Base-by-base conservation (phyloP, 2,888 invertebrate genomes). In the Apamea sordens region DNA sequence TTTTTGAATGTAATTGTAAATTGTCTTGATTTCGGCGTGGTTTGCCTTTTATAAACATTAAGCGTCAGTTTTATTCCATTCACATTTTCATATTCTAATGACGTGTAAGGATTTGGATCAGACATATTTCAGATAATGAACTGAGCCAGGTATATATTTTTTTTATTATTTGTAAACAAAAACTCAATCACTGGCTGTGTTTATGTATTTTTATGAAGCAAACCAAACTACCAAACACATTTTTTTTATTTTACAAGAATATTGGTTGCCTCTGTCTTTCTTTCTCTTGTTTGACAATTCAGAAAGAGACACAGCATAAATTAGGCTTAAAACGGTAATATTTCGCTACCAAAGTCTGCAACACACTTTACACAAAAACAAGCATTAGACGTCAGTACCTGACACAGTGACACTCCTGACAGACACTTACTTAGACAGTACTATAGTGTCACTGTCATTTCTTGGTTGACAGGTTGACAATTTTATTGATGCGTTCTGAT, bases 1-100 rank as follows among this genome's bases (percentile, higher is more conserved):
- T 88, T 94, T 93, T 94, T 95, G 77, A 93, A 97, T 0, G 94
- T 93, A 78, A 97, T 94, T 24, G 93, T 95, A 85, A 95, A 96
- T n/a, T 91, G 89, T 81, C 93, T 94, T 18, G 95, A 95, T 85
- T 93, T 94, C 15, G 94, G 94, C 2, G 94, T 87, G 82, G 90
- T 92, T 83, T 88, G 91, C 24, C 93, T 90, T 73, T 90, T 92
- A 79, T 92, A 92, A 36, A 96, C 90, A 84, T 92, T 92, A 73
- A 97, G 80, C 3, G 90, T 90, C 75, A 97, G 82, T 87, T 92
- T 92, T 5, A 96, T 92, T 44, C 96, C 96, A 79, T 97, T 96
- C 1, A 96, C 94, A 88, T 97, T 97, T 83, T 95, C 94, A 61
- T 93, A 89, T 63, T 95, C 92, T 68, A 94, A 82, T 71, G 88